A percentile compares a stretch with the other conserved stretches of the same genome.
phyloP scores from a whole-genome alignment of 2,113 vertebrate genomes.

The Phocoena phocoena region DNA sequence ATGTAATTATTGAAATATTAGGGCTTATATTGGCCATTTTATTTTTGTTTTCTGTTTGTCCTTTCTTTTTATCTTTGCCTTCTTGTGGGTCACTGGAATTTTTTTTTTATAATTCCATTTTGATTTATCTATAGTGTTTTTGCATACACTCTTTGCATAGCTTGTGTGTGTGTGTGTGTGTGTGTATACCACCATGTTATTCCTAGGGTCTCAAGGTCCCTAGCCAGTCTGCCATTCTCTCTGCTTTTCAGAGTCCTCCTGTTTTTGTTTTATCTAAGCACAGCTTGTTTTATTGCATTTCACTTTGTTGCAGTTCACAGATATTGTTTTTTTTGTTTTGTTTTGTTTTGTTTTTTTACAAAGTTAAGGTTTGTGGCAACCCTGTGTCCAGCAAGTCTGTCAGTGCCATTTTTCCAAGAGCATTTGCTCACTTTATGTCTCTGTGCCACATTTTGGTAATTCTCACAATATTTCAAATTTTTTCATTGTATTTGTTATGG shows the following conservation, averaged over 20 bases:
- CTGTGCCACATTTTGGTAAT: not conserved
- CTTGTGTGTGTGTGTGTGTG: too few relatives aligned
- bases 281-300: not conserved
- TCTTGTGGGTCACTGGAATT: too few relatives aligned
- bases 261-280: not conserved
- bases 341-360: fast-evolving
- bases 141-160: too few relatives aligned
- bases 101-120: too few relatives aligned
- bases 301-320: not conserved
- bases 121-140: too few relatives aligned
- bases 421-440: not conserved
- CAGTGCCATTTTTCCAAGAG: not conserved
- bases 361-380: not conserved
- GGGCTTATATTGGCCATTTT: too few relatives aligned
- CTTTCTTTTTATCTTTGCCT: too few relatives aligned
- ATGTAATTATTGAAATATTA: too few relatives aligned
- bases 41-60: too few relatives aligned
- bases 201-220: not conserved
- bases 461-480: not conserved
- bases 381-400: not conserved
- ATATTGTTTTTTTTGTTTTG: not conserved
- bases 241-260: not conserved
- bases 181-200: not conserved
- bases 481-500: not conserved
- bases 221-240: not conserved